Conservation (phyloP, 2,113 vertebrate species). For the Lonchura striata region DNA sequence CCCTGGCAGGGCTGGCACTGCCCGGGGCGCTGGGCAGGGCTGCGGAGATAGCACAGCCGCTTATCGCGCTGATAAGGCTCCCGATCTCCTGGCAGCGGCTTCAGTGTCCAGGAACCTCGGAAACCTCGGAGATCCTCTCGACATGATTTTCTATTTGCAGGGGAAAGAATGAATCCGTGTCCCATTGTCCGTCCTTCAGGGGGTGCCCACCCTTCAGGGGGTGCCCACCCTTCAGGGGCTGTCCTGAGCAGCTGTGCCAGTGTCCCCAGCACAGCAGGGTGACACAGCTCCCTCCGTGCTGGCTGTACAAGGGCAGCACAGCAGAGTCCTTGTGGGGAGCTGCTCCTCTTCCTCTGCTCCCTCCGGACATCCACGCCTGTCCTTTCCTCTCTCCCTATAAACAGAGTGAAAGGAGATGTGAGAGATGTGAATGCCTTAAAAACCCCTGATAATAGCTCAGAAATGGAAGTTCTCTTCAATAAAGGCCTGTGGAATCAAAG, state of each 20-base stretch:
- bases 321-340: background rate
- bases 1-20: background rate
- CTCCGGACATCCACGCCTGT: background rate
- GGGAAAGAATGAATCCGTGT: background rate
- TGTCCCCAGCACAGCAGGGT: background rate
- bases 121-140: background rate
- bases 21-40: background rate
- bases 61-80: background rate
- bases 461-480: background rate
- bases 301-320: background rate
- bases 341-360: background rate
- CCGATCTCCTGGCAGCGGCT: background rate
- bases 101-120: background rate
- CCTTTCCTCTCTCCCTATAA: background rate
- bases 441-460: background rate
- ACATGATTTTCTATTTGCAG: background rate
- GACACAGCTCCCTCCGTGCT: background rate
- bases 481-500: background rate
- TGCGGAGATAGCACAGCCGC: background rate
- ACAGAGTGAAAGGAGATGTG: background rate
- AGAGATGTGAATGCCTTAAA: background rate
- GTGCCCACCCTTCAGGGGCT: accelerated
- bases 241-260: background rate
- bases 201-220: accelerated
- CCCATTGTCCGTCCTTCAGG: too few relatives aligned